These are phyloP conservation scores for Cetoscarus ocellatus DNA, from an alignment of 2,797 vertebrate species.

Conservation along the genomic window DNA sequence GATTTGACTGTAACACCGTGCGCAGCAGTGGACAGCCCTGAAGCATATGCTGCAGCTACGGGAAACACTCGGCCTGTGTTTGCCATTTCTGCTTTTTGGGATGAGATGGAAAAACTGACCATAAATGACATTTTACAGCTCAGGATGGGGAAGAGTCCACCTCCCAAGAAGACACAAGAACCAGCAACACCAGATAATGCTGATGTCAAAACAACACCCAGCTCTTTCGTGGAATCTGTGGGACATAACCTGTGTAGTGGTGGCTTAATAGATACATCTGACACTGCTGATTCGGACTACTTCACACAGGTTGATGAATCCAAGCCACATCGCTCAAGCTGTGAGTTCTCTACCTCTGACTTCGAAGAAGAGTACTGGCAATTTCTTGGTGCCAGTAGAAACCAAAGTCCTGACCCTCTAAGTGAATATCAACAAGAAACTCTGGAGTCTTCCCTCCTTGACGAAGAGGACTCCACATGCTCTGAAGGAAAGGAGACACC, in stretches of 20 bases:
- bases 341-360: conserved; percentile 81
- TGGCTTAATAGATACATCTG: conserved; percentile 59
- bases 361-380: conserved; percentile 82
- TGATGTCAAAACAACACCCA: conserved; percentile 2
- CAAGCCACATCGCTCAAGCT: conserved; percentile 80
- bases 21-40: conserved; percentile 53
- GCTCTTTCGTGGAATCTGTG: conserved; percentile 15
- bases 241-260: conserved; percentile 46
- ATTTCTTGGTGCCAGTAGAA: conserved; percentile 59
- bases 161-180: conserved; percentile 40
- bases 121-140: conserved; percentile 87
- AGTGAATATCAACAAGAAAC: conserved; percentile 34
- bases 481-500: conserved; percentile 50
- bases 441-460: conserved; percentile 18
- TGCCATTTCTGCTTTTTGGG: conserved; percentile 86
- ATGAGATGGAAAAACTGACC: conserved; percentile 88
- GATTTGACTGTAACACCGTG: conserved; percentile 45
- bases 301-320: conserved; percentile 82
- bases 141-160: conserved; percentile 43
- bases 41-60: conserved; percentile 48
- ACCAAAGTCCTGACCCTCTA: conserved; percentile 64
- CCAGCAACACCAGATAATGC: not conserved
- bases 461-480: conserved; percentile 45
- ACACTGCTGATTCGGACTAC: conserved; percentile 82
- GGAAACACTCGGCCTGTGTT: conserved; percentile 71